phyloP scores from a whole-genome alignment of 2,888 invertebrate species.

The Sepiola atlantica region DNA sequence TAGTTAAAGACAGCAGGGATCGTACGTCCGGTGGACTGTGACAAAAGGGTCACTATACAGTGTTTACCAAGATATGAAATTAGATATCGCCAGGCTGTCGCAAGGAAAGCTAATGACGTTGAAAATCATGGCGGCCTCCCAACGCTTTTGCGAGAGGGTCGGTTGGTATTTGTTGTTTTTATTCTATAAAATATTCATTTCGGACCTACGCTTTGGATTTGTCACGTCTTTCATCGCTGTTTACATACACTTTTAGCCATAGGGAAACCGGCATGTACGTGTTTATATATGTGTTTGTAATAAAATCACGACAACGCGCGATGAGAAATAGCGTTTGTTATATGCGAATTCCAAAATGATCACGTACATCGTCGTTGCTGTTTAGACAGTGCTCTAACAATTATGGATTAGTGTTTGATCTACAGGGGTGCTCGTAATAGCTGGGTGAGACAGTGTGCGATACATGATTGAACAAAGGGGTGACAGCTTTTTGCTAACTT shows the following conservation, averaged over 20 bases:
- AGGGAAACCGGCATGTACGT: neutral
- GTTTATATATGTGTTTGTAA: neutral
- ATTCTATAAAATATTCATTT: slow-evolving; percentile 14
- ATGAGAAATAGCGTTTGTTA: neutral
- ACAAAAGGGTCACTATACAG: neutral
- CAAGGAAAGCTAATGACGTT: slow-evolving; percentile 4
- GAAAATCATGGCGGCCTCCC: neutral
- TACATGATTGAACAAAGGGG: neutral
- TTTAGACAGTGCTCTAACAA: neutral
- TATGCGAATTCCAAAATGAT: neutral
- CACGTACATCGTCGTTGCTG: neutral
- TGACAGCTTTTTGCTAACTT: neutral
- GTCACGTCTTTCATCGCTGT: neutral
- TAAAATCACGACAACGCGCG: neutral
- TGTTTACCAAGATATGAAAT: neutral
- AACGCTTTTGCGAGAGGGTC: neutral
- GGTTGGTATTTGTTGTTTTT: neutral
- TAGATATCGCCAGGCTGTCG: neutral
- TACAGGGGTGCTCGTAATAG: neutral
- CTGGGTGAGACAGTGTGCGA: neutral
- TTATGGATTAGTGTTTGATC: neutral
- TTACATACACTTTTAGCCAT: neutral
- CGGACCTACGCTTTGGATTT: neutral
- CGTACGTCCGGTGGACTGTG: neutral
- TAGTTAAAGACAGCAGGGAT: slow-evolving; percentile 1